Base-by-base conservation (phyloP, 1,140 invertebrate genomes). In the Drosophila punjabiensis region DNA sequence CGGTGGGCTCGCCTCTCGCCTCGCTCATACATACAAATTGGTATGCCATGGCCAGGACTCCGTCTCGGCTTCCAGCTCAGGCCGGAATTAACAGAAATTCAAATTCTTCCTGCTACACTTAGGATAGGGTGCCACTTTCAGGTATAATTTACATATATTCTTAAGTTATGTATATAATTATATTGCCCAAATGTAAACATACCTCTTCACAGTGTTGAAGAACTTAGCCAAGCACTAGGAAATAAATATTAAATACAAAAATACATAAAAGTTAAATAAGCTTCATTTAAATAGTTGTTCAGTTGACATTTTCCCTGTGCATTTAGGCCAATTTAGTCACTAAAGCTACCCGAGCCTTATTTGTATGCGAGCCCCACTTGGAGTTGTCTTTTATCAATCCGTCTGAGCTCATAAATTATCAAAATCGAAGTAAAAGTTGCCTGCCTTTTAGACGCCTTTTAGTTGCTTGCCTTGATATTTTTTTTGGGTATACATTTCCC, bases 21-120 rank as follows among this genome's bases (percentile, higher is more conserved):
- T 9, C 24, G 14, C 47, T 61, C 37, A 35, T 56, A 20, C 55
- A 77, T 78, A 70, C 56, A 78, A 78, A 78, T 78, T 78, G 75
- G 30, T 45, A 41, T 77, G 73, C 73, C 75, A 67, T 43, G 20
- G 35, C 75, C 73, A 76, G 73, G 55, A 43, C 16, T 53, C 7
- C 69, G 47, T 33, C 59, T 35, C 45, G 24, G 35, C 9, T 32
- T 41, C 20, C 39, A 28, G 9, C n/a, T 35, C 14, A n/a, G 24
- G 18, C 60, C 14, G 30, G 71, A 65, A 71, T 52, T 78, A 53
- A 56, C 48, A 39, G 30, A 60, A 77, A 74, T 68, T 74, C 45
- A 50, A 67, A 70, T 71, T 77, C 48, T 41, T 55, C 41, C 32
- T 52, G 14, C 24, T 33, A 16, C 39, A 32, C 45, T 14, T 4